Evolutionary conservation across 2,797 vertebrate genomes (phyloP), one percentile per base, ranked within the genome.

Genomic region (Enteromius mattozi): DNA sequence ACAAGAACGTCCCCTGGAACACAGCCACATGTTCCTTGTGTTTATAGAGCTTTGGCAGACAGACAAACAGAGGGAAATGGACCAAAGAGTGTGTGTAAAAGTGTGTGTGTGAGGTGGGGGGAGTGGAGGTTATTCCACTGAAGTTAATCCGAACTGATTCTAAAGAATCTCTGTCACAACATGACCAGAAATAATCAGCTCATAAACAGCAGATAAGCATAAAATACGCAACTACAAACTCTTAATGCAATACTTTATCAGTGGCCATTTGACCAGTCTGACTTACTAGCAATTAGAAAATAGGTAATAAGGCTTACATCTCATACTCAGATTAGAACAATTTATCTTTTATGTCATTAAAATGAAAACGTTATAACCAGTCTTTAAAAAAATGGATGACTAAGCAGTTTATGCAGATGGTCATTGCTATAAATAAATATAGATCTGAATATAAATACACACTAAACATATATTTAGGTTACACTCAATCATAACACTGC

Each of bases 1-100:
- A 13, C 16, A 69, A 42, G 80, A 47, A 56, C 9, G 24, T 33
- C 83, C 59, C 13, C 66, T 86, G 88, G 81, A 87, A 74, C 70
- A 83, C 14, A 79, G 80, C 63, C 84, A 84, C 49, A 75, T 45
- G 70, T 19, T 84, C 27, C 42, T 86, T 69, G 54, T 66, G 74
- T 66, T 87, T 86, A 83, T 30, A 42, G 30, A 83, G 14, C 66
- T 72, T 47, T 83, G 81, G 56, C 61, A 78, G 37, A 24, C 21
- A 61, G 47, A 86, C 27, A 78, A 19, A 65, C 19, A 72, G n/a
- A 47, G 30, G 63, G 35, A 70, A 56, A 75, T 21, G 0, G 27
- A 35, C 72, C 47, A 54, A 19, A 27, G 8, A 24, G 51, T 42
- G 42, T 45, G 42, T 14, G 42, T 13, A 12, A 12, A 45, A 45